A percentile compares a stretch with the other conserved stretches of the same genome.
Evolutionary conservation across 1,140 invertebrate species (phyloP).

Genomic region (Sitobion miscanthi): DNA sequence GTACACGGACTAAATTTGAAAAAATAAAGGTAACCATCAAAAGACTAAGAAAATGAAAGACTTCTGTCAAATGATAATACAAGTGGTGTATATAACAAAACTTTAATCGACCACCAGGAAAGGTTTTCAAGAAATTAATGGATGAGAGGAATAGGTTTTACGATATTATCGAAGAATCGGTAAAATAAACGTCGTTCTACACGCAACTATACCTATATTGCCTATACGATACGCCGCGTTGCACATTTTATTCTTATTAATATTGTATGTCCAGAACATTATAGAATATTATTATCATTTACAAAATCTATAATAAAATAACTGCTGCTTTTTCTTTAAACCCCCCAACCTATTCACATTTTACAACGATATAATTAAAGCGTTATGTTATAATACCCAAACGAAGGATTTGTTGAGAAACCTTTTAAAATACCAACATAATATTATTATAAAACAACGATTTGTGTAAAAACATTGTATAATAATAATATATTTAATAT

Average conservation of each 20-base stretch:
- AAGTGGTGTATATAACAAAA: background rate
- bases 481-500: background rate
- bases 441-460: background rate
- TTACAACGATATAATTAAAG: background rate
- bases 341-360: too few species aligned
- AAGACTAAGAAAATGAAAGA: background rate
- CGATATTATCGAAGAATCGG: background rate
- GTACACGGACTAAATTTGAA: background rate
- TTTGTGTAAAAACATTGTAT: too few species aligned
- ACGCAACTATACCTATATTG: background rate
- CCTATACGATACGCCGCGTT: background rate
- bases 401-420: background rate
- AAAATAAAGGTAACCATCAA: background rate
- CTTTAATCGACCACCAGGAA: background rate
- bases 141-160: background rate
- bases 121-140: background rate
- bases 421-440: background rate
- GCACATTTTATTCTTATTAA: background rate
- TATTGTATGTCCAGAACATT: too few species aligned
- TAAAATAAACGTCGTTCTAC: background rate
- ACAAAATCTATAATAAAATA: too few species aligned
- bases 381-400: background rate
- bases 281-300: too few species aligned
- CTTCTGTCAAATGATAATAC: background rate
- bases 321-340: too few species aligned